Percentiles rank a stretch among this genome's conserved stretches.
Evolutionary conservation across 35 echinoderm and acorn worm species (phyloP).

Genomic region (Lytechinus pictus): DNA sequence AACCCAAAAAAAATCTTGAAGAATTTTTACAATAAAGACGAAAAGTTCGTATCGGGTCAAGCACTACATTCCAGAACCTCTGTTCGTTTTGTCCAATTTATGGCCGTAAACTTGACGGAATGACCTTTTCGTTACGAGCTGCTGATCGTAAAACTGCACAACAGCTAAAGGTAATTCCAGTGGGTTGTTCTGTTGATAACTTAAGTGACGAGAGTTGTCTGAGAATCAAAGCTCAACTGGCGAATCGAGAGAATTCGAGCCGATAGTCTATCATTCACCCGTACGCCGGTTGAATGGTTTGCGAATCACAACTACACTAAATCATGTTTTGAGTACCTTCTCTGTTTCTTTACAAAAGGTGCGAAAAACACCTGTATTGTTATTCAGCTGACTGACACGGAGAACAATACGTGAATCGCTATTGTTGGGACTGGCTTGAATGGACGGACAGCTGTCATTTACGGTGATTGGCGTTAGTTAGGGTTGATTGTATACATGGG

Average conservation of each 20-base stretch:
- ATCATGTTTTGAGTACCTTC: slow-evolving; percentile 10
- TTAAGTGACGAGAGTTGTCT: background rate
- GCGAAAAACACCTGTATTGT: slow-evolving; percentile 39
- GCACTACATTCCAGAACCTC: background rate
- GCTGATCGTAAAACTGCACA: background rate
- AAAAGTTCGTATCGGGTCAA: background rate
- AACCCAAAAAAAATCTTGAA: background rate
- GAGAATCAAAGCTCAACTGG: background rate
- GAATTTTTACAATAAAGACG: background rate
- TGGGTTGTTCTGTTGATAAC: background rate
- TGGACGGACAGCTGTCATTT: slow-evolving; percentile 12
- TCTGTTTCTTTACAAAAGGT: background rate
- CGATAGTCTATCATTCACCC: background rate
- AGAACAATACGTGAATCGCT: background rate
- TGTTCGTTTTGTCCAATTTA: background rate
- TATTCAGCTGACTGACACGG: background rate
- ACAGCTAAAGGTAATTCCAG: background rate
- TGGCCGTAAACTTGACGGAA: background rate
- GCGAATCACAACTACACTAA: slow-evolving; percentile 6
- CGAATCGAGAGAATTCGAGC: background rate
- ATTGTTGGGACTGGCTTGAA: slow-evolving; percentile 3
- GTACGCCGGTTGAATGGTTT: background rate
- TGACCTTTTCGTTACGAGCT: background rate
- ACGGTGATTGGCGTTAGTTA: slow-evolving; percentile 18
- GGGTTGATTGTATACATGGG: background rate